These are phyloP conservation scores for Thymelicus sylvestris DNA, from an alignment of 2,888 invertebrate genomes.

Conservation along the genomic window DNA sequence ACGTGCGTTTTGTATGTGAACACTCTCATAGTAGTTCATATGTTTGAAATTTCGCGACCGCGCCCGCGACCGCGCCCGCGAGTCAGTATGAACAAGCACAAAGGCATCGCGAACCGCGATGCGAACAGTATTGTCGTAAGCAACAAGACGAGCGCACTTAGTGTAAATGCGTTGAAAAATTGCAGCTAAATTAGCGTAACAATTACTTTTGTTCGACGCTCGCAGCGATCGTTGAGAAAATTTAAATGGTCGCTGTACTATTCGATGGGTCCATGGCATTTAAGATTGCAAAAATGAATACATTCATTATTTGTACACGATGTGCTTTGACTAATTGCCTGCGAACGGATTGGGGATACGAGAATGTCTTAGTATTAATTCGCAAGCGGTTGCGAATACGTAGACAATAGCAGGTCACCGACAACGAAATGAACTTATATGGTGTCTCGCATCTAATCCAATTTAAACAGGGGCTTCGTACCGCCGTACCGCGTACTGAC, in stretches of 20 bases:
- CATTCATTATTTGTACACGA: slow-evolving; percentile 49
- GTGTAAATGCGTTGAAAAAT: slow-evolving; percentile 45
- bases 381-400: slow-evolving; percentile 25
- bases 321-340: slow-evolving; percentile 41
- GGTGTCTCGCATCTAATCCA: slow-evolving; percentile 61
- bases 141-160: slow-evolving; percentile 34
- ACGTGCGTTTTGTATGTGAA: no score
- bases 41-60: no score
- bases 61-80: no score
- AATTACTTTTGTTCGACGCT: slow-evolving; percentile 48
- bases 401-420: slow-evolving; percentile 20
- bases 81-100: no score
- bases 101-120: slow-evolving; percentile 32
- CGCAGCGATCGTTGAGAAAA: slow-evolving; percentile 43
- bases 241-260: slow-evolving; percentile 41
- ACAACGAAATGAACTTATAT: slow-evolving; percentile 49
- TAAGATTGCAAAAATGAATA: slow-evolving; percentile 44
- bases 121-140: slow-evolving; percentile 37
- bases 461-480: slow-evolving; percentile 61
- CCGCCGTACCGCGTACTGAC: slow-evolving; percentile 52
- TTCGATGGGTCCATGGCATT: slow-evolving; percentile 47
- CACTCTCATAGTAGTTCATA: no score
- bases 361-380: slow-evolving; percentile 11
- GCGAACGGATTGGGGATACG: slow-evolving; percentile 19
- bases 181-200: slow-evolving; percentile 46